These are phyloP conservation scores for Eriosoma lanigerum DNA, from an alignment of 1,140 invertebrate genomes.

Conservation along the genomic window DNA sequence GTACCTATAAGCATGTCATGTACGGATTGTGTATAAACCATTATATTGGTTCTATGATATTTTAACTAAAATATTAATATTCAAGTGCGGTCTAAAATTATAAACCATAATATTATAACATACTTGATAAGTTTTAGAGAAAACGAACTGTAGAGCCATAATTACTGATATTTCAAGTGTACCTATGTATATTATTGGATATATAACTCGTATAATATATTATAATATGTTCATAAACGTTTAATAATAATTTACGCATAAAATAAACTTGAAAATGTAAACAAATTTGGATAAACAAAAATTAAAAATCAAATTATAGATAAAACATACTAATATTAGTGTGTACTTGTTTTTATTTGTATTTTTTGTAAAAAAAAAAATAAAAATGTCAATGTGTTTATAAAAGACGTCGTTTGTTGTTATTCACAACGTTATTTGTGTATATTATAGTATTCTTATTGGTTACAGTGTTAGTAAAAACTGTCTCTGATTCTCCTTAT, in stretches of 20 bases:
- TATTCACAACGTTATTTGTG: neutral
- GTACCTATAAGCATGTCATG: no score
- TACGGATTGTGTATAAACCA: no score
- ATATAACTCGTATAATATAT: no score
- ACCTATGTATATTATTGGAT: no score
- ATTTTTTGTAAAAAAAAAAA: no score
- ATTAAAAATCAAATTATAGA: neutral
- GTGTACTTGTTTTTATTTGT: no score
- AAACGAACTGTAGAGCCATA: neutral
- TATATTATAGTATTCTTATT: neutral
- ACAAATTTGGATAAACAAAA: neutral
- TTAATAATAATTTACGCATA: neutral
- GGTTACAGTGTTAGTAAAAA: neutral
- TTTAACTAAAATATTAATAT: neutral
- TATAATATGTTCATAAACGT: no score
- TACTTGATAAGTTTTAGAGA: neutral
- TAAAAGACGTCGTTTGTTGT: neutral
- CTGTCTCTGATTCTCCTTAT: neutral
- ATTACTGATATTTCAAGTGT: neutral
- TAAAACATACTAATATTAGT: no score
- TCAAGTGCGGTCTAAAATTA: no score
- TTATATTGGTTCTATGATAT: neutral
- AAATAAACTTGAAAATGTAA: neutral
- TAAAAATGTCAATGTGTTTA: neutral
- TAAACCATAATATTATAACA: neutral